A percentile compares a stretch with the other conserved stretches of the same genome.
These are phyloP conservation scores for Neocloeon triangulifer DNA, from an alignment of 1,140 invertebrate genomes.

Conservation along the genomic window DNA sequence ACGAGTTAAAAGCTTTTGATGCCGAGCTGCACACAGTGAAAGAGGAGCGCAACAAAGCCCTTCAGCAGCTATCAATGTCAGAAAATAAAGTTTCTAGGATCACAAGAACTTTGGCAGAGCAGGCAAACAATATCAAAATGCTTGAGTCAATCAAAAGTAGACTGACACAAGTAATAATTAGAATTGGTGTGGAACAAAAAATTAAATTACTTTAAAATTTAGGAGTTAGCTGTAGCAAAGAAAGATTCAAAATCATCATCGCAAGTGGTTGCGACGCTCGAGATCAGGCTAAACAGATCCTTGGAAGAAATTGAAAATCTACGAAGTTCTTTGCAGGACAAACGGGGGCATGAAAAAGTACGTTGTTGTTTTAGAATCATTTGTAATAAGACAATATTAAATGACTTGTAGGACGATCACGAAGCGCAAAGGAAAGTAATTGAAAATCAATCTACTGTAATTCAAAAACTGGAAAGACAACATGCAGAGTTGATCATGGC, in stretches of 20 bases:
- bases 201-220: too few species aligned
- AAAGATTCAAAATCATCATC: conserved; percentile 19
- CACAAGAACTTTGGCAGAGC: conserved; percentile 15
- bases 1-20: conserved; percentile 13
- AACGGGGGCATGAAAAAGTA: conserved; percentile 24
- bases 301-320: conserved; percentile 23
- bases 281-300: conserved; percentile 20
- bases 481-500: conserved; percentile 20
- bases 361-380: too few species aligned
- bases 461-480: conserved; percentile 19
- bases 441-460: conserved; percentile 15
- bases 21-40: conserved; percentile 8
- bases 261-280: conserved; percentile 15
- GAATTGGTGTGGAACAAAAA: too few species aligned
- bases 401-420: conserved; percentile 18
- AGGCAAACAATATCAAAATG: conserved; percentile 7
- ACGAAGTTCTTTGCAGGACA: conserved; percentile 16
- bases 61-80: conserved; percentile 13
- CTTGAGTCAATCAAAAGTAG: conserved; percentile 3
- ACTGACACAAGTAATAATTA: conserved; percentile 1
- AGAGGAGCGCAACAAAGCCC: neutral
- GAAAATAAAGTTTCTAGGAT: too few species aligned
- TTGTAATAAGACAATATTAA: conserved; percentile 4
- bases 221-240: conserved; percentile 19
- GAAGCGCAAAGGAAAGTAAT: conserved; percentile 18